Percentiles rank a stretch among this genome's conserved stretches.
Conservation (phyloP, 2,888 invertebrate species). For the Himalopsyche japonica region DNA sequence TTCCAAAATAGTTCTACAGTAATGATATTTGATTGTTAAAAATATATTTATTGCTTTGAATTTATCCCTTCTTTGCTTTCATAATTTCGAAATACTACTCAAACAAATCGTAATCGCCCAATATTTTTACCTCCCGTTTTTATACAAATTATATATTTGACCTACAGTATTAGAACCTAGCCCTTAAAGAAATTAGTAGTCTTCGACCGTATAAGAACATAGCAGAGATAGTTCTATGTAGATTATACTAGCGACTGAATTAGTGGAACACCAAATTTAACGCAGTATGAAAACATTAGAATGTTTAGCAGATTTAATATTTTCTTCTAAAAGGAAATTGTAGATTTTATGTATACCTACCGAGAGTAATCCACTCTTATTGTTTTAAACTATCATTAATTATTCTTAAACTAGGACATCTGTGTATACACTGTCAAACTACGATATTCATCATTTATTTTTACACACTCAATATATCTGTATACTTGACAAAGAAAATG, state of each 20-base stretch:
- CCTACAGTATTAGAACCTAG: neutral
- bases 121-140: constrained; percentile 21
- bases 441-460: no score
- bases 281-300: neutral
- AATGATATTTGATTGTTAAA: neutral
- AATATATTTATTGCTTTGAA: constrained; percentile 3
- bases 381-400: no score
- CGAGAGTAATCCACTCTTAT: no score
- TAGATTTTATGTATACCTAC: no score
- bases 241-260: neutral
- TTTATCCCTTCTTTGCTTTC: constrained; percentile 30
- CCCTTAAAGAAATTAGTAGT: neutral
- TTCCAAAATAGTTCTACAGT: neutral
- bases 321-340: no score
- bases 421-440: no score
- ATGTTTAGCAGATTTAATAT: neutral
- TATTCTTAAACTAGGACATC: no score
- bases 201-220: neutral
- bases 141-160: neutral
- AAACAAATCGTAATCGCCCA: constrained; percentile 33
- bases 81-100: constrained; percentile 11
- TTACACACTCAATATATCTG: no score
- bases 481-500: no score
- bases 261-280: neutral
- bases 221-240: neutral